Base-by-base conservation (phyloP, 2,888 invertebrate species). In the Drosophila siamana region DNA sequence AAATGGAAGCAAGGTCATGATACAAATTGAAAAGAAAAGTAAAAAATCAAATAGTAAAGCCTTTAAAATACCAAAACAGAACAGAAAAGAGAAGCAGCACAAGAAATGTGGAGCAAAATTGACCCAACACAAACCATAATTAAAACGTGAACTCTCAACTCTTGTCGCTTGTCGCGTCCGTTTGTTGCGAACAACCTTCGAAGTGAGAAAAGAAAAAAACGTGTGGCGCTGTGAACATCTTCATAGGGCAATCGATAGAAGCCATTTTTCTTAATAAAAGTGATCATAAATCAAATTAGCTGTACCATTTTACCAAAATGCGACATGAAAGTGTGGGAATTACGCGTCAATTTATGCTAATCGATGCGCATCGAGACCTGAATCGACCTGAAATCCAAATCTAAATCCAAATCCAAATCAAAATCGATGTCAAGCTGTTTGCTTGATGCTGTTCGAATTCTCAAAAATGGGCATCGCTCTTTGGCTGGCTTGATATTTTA, bases 271-370 rank as follows among this genome's bases (percentile, higher is more conserved):
- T 59, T 70, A 69, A 87, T 70, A 85, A 85, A 73, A 63, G 28
- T 47, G 28, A 50, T 22, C 68, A 86, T 88, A 86, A 86, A 83
- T 88, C 86, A 83, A 87, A 83, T 86, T 69, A 74, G 71, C 36
- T 69, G 86, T 74, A 79, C 62, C 74, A 77, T 82, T 83, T 83
- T 74, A 71, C 52, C 71, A 82, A 88, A 88, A 87, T 76, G 69
- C 83, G 83, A 82, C 83, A 86, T 62, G 77, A 79, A 74, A 88
- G 83, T 83, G 83, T 83, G 88, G 86, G 88, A 83, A 88, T 68
- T 71, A 69, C 74, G 80, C 77, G 74, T 69, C 86, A 82, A 86
- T 69, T 86, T 83, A 83, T 83, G 83, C 67, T 69, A 87, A 83
- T 87, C 50, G 62, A 50, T 69, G 75, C 72, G 52, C 52, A 69